A percentile compares a stretch with the other conserved stretches of the same genome.
These are phyloP conservation scores for Gopherus evgoodei DNA, from an alignment of 2,113 vertebrate genomes.

Conservation along the genomic window DNA sequence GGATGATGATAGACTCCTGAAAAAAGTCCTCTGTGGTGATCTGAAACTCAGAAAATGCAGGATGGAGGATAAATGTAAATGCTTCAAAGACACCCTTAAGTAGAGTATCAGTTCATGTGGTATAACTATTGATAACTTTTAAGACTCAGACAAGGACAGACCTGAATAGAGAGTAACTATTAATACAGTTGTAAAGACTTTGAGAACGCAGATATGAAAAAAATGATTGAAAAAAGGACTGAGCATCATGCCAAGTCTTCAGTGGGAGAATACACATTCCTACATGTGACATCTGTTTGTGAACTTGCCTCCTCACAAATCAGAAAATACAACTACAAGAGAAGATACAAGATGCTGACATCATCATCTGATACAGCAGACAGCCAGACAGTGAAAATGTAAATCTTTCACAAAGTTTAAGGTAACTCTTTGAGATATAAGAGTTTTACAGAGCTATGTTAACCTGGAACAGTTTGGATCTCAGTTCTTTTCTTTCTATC, in stretches of 20 bases:
- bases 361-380: neutral
- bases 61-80: neutral
- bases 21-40: neutral
- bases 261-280: neutral
- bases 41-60: neutral
- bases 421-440: neutral
- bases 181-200: neutral
- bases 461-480: neutral
- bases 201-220: neutral
- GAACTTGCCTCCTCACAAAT: neutral
- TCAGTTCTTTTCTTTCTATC: neutral
- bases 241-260: neutral
- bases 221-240: neutral
- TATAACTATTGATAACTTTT: neutral
- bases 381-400: neutral
- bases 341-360: neutral
- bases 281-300: neutral
- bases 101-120: neutral
- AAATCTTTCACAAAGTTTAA: neutral
- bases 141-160: neutral
- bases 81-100: neutral
- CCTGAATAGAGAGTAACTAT: neutral
- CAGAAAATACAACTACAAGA: neutral
- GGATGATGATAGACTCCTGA: neutral
- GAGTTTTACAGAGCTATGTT: neutral